Conservation (phyloP, 2,888 invertebrate species). For the Pristionchus exspectatus region DNA sequence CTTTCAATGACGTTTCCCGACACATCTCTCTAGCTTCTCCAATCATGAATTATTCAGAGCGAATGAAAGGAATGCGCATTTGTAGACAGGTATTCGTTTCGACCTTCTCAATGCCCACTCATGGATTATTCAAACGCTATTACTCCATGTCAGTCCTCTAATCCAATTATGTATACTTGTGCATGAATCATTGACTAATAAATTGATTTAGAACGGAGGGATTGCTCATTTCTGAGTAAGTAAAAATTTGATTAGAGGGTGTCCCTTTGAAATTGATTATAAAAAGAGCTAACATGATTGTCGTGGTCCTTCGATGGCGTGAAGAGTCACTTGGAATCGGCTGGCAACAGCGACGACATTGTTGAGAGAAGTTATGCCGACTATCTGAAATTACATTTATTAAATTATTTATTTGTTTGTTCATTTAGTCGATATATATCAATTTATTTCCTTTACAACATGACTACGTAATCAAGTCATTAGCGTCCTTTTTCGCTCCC, state of each 20-base stretch:
- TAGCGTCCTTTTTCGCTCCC: neutral
- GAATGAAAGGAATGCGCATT: neutral
- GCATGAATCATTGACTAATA: neutral
- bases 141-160: neutral
- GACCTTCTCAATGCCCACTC: neutral
- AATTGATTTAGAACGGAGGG: neutral
- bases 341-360: conserved; percentile 14
- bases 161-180: neutral
- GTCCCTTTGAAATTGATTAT: neutral
- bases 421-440: no score
- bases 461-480: neutral
- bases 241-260: no score
- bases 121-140: neutral
- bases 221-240: no score
- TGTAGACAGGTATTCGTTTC: neutral
- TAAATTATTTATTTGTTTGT: neutral
- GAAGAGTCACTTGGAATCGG: neutral
- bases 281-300: neutral
- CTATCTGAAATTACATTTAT: neutral
- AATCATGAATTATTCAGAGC: conserved; percentile 2
- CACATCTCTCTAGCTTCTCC: neutral
- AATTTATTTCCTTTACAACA: neutral
- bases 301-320: neutral
- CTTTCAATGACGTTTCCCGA: neutral
- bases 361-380: conserved; percentile 30